phyloP scores from a whole-genome alignment of 2,797 vertebrate genomes.

The Neosalanx taihuensis region DNA sequence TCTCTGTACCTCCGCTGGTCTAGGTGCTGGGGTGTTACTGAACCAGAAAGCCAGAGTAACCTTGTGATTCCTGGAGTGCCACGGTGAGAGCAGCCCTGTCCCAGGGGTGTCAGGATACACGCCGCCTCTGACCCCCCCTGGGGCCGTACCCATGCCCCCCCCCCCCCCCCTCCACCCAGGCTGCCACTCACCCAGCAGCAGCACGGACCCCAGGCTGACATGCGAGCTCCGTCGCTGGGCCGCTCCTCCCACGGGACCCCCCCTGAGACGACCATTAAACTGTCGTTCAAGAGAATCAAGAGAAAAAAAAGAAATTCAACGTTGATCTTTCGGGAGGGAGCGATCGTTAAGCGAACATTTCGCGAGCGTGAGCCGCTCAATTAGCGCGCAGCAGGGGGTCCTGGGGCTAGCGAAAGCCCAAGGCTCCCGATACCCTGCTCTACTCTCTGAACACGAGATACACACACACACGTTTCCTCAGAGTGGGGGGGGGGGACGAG shows the following conservation, averaged over 20 bases:
- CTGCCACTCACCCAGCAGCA: conserved; percentile 5
- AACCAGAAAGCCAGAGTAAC: conserved; percentile 50
- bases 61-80: conserved; percentile 62
- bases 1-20: conserved; percentile 25
- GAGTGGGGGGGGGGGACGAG: not conserved
- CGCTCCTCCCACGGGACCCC: conserved; percentile 10
- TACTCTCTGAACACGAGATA: not conserved
- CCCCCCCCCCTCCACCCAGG: not conserved
- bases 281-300: conserved; percentile 39
- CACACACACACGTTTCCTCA: not conserved
- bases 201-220: not conserved
- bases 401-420: conserved; percentile 22
- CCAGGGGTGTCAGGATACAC: conserved; percentile 50
- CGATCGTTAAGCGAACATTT: conserved; percentile 57
- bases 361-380: conserved; percentile 43
- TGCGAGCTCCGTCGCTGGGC: not conserved
- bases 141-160: too few relatives aligned
- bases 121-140: conserved; percentile 25
- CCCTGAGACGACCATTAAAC: conserved; percentile 49
- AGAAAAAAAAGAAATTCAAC: conserved; percentile 16
- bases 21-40: conserved; percentile 53
- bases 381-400: conserved; percentile 51
- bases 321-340: conserved; percentile 32
- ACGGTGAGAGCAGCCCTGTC: conserved; percentile 46
- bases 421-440: conserved; percentile 19